Evolutionary conservation across 2,113 vertebrate species (phyloP).

Genomic region (Cichladusa arquata): DNA sequence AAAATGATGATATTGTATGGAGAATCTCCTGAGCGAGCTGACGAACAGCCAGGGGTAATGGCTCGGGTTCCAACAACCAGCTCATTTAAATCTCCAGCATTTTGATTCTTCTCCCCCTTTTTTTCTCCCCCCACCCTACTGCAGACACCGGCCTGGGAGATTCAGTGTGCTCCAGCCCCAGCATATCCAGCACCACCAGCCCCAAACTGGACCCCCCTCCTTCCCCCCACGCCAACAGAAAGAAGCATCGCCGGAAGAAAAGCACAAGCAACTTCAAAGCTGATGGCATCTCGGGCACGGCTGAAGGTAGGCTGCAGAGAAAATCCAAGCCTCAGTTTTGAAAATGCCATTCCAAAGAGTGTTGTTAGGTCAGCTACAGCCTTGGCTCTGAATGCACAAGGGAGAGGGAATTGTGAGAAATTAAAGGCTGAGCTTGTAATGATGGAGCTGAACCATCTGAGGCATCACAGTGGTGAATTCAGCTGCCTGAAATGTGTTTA

Average conservation of each 20-base stretch:
- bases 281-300: slow-evolving; percentile 90
- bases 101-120: neutral
- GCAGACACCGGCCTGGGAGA: slow-evolving; percentile 91
- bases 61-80: neutral
- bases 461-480: neutral
- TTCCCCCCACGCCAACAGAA: slow-evolving; percentile 96
- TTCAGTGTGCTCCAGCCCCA: slow-evolving; percentile 93
- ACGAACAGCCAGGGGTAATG: neutral
- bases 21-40: neutral
- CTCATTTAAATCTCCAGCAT: neutral
- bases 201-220: slow-evolving; percentile 96
- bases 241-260: slow-evolving; percentile 98
- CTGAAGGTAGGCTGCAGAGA: slow-evolving; percentile 80
- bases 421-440: neutral
- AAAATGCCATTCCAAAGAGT: neutral
- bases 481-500: neutral
- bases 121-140: neutral
- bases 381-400: neutral
- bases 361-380: neutral
- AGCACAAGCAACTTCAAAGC: slow-evolving; percentile 97
- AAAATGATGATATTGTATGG: rapidly evolving
- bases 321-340: neutral
- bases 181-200: slow-evolving; percentile 92
- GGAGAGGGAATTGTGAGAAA: neutral
- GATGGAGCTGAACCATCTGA: neutral